These are phyloP conservation scores for Oophaga pumilio DNA, from an alignment of 2,113 vertebrate species.

Conservation along the genomic window DNA sequence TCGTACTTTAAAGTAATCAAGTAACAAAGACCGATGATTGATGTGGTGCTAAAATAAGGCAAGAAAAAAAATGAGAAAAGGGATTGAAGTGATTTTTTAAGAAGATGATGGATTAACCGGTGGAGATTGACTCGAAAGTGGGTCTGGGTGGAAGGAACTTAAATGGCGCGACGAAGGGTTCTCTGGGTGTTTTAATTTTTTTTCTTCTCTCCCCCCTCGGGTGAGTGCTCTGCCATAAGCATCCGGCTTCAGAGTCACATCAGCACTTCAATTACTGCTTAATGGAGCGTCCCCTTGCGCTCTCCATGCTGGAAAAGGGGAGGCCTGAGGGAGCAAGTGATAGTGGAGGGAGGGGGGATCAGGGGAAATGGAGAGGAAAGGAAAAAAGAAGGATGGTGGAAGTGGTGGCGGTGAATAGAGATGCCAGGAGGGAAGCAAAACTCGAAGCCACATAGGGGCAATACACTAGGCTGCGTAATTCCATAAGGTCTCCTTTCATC, in stretches of 20 bases:
- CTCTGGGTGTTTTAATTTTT: background rate
- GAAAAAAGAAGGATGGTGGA: background rate
- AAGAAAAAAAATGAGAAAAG: too few species aligned
- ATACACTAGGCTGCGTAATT: background rate
- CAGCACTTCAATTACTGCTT: constrained; percentile 58
- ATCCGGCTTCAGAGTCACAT: constrained; percentile 28
- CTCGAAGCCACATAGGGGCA: background rate
- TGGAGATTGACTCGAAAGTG: background rate
- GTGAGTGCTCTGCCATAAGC: constrained; percentile 27
- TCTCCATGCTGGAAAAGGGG: constrained; percentile 14
- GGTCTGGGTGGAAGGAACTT: background rate
- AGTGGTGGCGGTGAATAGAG: background rate
- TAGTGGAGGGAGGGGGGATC: constrained; percentile 12
- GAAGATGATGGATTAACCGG: constrained; percentile 19
- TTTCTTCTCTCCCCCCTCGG: constrained; percentile 40
- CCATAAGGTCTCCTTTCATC: background rate
- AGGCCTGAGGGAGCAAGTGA: background rate
- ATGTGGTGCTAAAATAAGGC: constrained; percentile 15
- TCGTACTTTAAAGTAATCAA: constrained; percentile 18
- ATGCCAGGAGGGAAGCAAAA: background rate
- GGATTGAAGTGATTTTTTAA: background rate
- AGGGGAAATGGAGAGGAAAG: constrained; percentile 4
- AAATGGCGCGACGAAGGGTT: background rate
- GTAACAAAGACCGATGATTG: constrained; percentile 27
- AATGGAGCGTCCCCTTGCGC: constrained; percentile 50